Evolutionary conservation across 2,888 invertebrate species (phyloP).

Genomic region (Calliopum simillimum): DNA sequence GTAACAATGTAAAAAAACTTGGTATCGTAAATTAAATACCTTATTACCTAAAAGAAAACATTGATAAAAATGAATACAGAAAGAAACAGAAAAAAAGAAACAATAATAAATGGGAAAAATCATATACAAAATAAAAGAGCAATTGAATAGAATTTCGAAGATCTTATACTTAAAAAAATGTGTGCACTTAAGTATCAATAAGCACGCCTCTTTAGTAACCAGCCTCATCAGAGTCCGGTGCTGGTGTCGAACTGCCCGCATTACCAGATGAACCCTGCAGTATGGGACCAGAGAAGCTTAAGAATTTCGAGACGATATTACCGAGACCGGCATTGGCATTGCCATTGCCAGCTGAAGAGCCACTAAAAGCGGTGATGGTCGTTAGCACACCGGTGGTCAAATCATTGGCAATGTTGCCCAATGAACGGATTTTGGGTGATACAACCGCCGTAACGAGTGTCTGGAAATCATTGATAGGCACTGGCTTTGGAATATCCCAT

Average conservation of each 20-base stretch:
- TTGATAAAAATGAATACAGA: slow-evolving; percentile 1
- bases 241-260: slow-evolving; percentile 56
- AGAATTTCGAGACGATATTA: slow-evolving; percentile 65
- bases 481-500: slow-evolving; percentile 78
- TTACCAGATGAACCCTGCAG: slow-evolving; percentile 65
- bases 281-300: slow-evolving; percentile 66
- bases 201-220: slow-evolving; percentile 56
- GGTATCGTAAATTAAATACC: not conserved
- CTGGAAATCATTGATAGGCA: slow-evolving; percentile 73
- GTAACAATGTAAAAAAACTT: slow-evolving; percentile 1
- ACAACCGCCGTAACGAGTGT: slow-evolving; percentile 78
- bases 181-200: slow-evolving; percentile 23
- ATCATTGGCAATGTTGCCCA: slow-evolving; percentile 76
- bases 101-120: not conserved
- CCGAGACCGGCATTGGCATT: slow-evolving; percentile 63
- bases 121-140: slow-evolving; percentile 16
- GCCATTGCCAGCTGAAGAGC: slow-evolving; percentile 67
- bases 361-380: slow-evolving; percentile 70
- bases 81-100: not conserved
- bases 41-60: slow-evolving; percentile 5
- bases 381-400: slow-evolving; percentile 71
- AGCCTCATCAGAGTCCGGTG: slow-evolving; percentile 65
- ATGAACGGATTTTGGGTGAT: slow-evolving; percentile 76
- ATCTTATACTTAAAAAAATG: slow-evolving; percentile 19
- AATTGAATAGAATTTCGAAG: slow-evolving; percentile 21